Conservation (phyloP, 2,888 invertebrate species). For the Limnephilus marmoratus region DNA sequence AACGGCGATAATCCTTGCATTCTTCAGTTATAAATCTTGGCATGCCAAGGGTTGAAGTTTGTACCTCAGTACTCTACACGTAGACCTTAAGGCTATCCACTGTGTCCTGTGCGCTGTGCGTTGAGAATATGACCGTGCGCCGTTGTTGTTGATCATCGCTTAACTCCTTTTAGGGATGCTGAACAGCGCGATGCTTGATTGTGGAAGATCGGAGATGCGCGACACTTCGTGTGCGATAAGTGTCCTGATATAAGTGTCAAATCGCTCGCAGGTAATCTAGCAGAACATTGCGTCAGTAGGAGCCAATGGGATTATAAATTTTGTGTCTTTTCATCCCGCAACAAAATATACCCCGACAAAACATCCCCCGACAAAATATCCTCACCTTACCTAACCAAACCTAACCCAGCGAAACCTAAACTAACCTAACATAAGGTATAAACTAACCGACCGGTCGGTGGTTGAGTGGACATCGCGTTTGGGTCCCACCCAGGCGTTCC, state of each 20-base stretch:
- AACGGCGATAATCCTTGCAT: too few species aligned
- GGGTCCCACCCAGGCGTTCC: too few species aligned
- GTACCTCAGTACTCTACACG: background rate
- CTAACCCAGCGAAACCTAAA: too few species aligned
- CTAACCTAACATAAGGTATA: too few species aligned
- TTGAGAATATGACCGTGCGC: background rate
- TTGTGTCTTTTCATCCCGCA: too few species aligned
- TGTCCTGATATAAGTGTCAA: background rate
- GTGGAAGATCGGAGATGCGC: background rate
- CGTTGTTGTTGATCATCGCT: slow-evolving; percentile 12
- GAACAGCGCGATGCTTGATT: background rate
- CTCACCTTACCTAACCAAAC: too few species aligned
- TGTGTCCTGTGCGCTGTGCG: background rate
- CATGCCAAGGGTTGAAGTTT: background rate
- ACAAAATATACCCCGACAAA: too few species aligned
- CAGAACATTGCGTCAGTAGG: background rate
- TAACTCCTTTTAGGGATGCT: background rate
- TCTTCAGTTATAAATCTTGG: background rate
- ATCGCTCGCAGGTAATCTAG: background rate
- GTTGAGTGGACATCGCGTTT: too few species aligned
- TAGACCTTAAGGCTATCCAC: background rate
- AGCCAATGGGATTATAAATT: background rate
- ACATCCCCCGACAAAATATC: too few species aligned
- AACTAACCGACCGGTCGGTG: too few species aligned
- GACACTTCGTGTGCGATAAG: background rate